Base-by-base conservation (phyloP, 2,797 vertebrate genomes). In the Zalophus californianus region DNA sequence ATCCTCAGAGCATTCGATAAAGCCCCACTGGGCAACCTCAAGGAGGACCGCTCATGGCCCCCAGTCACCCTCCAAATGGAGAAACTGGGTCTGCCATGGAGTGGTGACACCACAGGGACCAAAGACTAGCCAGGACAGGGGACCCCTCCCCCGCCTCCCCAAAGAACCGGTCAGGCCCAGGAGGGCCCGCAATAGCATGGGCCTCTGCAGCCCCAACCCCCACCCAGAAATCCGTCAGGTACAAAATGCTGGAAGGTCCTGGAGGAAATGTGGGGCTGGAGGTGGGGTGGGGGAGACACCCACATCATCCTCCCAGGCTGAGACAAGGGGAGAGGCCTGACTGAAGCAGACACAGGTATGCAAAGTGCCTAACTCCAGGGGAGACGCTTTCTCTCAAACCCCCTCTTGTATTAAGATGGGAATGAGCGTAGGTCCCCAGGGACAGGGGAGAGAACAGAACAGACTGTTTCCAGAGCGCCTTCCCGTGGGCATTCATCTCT, bases 391-490 rank as follows among this genome's bases (percentile, higher is more conserved):
- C 80, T 91, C 58, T 68, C 87, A 27, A 96, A 75, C 60, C 78
- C 77, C 58, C 93, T 91, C 87, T 96, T 48, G 38, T 38, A 50
- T 52, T 54, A 78, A 94, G 93, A 95, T 3, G 52, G 80, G 82
- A 97, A 95, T 13, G 75, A 96, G 94, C 41, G 7, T 82, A 68
- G 64, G 23, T 97, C 94, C 75, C 93, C 35, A 4, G 91, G 96
- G 95, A 96, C 4, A 7, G 27, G 44, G 77, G 25, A 91, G 68
- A 80, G 96, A 89, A 94, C 83, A 86, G 93, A 95, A 88, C 96
- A 92, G 79, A 48, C 79, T 96, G 94, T 97, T 97, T 97, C 96
- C 82, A 91, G 90, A 95, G 77, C 50, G 23, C 89, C 94, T 91
- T 95, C 96, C 96, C 88, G 85, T 70, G 72, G 90, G 91, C 92